Base-by-base conservation (phyloP, 2,113 vertebrate species). In the Miniopterus natalensis region DNA sequence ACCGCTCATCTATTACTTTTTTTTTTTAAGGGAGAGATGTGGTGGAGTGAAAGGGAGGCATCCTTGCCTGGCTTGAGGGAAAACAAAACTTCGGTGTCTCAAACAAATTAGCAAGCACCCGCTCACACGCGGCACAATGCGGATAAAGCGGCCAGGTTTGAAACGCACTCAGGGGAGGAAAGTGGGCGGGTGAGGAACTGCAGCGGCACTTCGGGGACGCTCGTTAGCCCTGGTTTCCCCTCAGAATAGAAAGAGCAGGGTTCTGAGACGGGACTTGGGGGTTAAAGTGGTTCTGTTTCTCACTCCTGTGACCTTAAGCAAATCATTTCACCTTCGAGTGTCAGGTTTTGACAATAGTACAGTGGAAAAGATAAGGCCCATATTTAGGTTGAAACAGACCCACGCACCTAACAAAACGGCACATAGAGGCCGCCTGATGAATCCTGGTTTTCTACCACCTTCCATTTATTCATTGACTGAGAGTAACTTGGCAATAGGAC, bases 41-140 rank as follows among this genome's bases (percentile, higher is more conserved):
- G 12, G 27, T 78, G 29, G 47, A 14, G 10, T 8, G 36, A 49
- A 95, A 92, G 45, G 51, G 29, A 27, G 7, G 6, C 17, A 49
- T 77, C 31, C 13, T 88, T 81, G 5, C 8, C 59, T 45, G 68
- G n/a, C 11, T 92, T 17, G 18, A 71, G 45, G 73, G 23, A 85
- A 95, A 93, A 70, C 31, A 84, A 84, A 74, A 80, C 25, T 53
- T 59, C 7, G 31, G 10, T 65, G 79, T 84, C 40, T 86, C 13
- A 13, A 11, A 70, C 59, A 78, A 15, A 47, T 27, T 8, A 90
- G 40, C n/a, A 68, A 15, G n/a, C 8, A 61, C 1, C 53, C 73
- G 55, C 53, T 66, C 13, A 15, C 36, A 20, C 20, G 9, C 6
- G 40, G 70, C 59, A 73, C 31, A 45, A 27, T 8, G 18, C 31